Evolutionary conservation across 2,113 vertebrate species (phyloP).

Genomic region (Hypomesus transpacificus): DNA sequence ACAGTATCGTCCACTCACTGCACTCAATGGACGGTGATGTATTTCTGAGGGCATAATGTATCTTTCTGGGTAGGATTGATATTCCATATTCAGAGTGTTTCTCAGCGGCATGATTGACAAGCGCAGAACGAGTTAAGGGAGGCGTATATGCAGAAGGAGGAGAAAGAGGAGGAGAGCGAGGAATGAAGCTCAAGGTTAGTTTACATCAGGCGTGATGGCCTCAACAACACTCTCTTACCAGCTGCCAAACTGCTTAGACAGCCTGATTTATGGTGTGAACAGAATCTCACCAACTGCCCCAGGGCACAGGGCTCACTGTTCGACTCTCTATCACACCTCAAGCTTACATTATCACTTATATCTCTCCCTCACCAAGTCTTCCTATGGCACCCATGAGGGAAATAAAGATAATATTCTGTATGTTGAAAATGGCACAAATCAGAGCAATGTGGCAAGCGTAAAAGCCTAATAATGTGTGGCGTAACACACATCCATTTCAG

Average conservation of each 20-base stretch:
- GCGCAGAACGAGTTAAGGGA: neutral
- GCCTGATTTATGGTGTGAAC: slow-evolving; percentile 35
- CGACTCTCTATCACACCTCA: neutral
- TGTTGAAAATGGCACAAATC: slow-evolving; percentile 2
- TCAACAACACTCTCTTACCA: slow-evolving; percentile 20
- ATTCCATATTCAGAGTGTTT: neutral
- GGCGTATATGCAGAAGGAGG: neutral
- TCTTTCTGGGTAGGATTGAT: no score
- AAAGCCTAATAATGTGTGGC: slow-evolving; percentile 17
- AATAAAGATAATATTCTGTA: neutral
- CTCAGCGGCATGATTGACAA: neutral
- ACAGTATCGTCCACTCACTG: slow-evolving; percentile 34
- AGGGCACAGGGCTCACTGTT: slow-evolving; percentile 16
- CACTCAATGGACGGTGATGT: slow-evolving; percentile 37
- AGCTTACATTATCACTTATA: neutral
- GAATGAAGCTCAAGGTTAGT: slow-evolving; percentile 33
- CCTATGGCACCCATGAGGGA: no score
- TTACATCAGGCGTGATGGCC: slow-evolving; percentile 39
- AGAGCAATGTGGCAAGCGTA: slow-evolving; percentile 24
- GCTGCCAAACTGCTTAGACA: slow-evolving; percentile 20
- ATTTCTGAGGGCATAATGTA: neutral
- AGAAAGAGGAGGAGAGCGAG: neutral
- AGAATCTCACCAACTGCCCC: slow-evolving; percentile 29
- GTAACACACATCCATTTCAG: slow-evolving; percentile 9
- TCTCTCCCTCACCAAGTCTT: no score